phyloP scores from a whole-genome alignment of 2,888 invertebrate genomes.

The Eledone cirrhosa region DNA sequence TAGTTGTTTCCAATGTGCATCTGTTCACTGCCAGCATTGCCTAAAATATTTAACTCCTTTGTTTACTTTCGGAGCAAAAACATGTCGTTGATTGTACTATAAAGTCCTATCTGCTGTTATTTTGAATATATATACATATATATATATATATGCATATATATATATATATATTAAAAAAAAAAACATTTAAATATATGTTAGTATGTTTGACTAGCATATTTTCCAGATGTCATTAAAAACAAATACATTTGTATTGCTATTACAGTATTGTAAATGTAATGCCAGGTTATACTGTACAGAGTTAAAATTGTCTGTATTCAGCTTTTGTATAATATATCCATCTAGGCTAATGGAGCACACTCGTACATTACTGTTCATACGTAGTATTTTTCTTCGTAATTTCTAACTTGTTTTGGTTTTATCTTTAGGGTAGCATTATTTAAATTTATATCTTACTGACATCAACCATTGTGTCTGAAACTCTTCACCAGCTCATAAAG shows the following conservation, averaged over 20 bases:
- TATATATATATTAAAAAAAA: not conserved
- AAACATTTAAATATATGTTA: not conserved
- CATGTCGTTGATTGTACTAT: too few species aligned
- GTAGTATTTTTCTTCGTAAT: not conserved
- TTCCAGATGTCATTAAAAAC: not conserved
- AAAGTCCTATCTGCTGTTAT: too few species aligned
- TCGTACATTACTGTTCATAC: not conserved
- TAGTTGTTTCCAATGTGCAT: too few species aligned
- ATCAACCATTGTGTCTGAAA: not conserved
- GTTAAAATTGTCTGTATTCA: not conserved
- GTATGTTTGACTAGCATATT: not conserved
- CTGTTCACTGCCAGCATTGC: too few species aligned
- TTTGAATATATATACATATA: not conserved
- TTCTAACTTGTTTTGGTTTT: not conserved
- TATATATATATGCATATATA: slow-evolving; percentile 9
- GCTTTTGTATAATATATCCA: not conserved
- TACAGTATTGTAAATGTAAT: not conserved
- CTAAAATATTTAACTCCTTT: too few species aligned
- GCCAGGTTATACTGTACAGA: not conserved
- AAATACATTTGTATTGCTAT: not conserved
- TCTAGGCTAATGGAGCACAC: not conserved
- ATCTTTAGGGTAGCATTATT: not conserved
- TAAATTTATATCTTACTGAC: not conserved
- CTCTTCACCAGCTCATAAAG: not conserved
- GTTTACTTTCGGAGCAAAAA: too few species aligned